Base-by-base conservation (phyloP, 37 sponge, comb jelly and placozoan genomes). In the Beroe forskalii region DNA sequence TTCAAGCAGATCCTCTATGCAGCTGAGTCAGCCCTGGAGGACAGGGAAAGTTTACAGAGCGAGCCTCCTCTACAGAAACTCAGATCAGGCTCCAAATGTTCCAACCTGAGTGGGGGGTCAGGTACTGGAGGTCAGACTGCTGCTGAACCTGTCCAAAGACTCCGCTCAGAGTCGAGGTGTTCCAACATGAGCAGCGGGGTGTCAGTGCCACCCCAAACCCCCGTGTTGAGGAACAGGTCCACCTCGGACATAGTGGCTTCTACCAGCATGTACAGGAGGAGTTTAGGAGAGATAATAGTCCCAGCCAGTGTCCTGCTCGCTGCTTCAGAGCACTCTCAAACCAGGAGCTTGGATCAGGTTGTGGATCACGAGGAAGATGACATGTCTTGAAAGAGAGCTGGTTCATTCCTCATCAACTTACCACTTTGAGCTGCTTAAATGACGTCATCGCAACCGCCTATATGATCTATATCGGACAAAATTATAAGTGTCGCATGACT, bases 91-190 rank as follows among this genome's bases (percentile, higher is more conserved):
- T 80, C 86, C 20, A 80, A 80, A 6, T 32, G 25, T 42, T 80
- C 86, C 20, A 80, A 80, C 20, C 55, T 80, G 23, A 80, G 86
- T 43, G 86, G 55, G 3, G 86, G 86, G 14, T 80, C 86, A 3
- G 86, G 37, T 41, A 35, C 55, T 42, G 72, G 72, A 19, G 55
- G 55, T 48, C 12, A 6, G 12, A 12, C 12, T 12, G 12, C 55
- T 17, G 55, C 55, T 48, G 55, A 48, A 48, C 55, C 55, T 6
- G 12, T 48, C 6, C 55, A 48, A 12, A 48, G 55, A 12, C 55
- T 48, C 12, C 6, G 55, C 6, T 48, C 55, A 48, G 55, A 48
- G 55, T 48, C 55, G 12, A 48, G 12, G 55, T 48, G 55, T 12
- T 48, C 55, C 55, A 48, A 48, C 12, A 48, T 48, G 55, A 48